Evolutionary conservation across 2,113 vertebrate genomes (phyloP).

Genomic region (Seriola aureovittata): DNA sequence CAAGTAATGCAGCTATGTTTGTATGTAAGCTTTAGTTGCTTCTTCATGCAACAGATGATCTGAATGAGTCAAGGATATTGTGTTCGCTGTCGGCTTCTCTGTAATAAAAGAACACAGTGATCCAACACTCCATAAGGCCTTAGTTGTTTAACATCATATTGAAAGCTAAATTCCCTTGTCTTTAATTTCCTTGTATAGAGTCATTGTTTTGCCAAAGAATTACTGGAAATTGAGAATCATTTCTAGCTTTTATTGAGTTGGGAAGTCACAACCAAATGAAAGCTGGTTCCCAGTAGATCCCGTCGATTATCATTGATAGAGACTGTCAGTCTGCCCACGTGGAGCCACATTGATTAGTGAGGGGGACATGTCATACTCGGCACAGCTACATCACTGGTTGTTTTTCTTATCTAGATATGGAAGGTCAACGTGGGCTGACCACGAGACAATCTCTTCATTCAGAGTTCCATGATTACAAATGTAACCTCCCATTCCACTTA

Average conservation of each 20-base stretch:
- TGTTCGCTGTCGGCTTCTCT: background rate
- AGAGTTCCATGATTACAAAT: background rate
- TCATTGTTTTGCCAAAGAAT: background rate
- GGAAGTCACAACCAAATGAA: background rate
- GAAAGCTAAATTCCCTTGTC: background rate
- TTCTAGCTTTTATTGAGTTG: background rate
- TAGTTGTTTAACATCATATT: background rate
- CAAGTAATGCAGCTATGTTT: background rate
- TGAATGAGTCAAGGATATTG: background rate
- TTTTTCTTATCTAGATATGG: background rate
- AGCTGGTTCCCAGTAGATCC: slow-evolving; percentile 12
- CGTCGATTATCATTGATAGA: background rate
- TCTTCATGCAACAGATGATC: background rate
- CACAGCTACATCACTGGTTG: background rate
- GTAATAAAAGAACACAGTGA: background rate
- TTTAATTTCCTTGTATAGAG: slow-evolving; percentile 17
- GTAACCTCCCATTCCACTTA: background rate
- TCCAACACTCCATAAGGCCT: background rate
- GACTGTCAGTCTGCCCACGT: background rate
- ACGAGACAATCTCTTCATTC: background rate
- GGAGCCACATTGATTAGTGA: background rate
- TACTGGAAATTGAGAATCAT: background rate
- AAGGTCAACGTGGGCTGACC: background rate
- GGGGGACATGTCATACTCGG: background rate
- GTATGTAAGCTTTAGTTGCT: background rate